Percentiles rank a stretch among this genome's conserved stretches.
Evolutionary conservation across 1,140 invertebrate species (phyloP).

Genomic region (Homalodisca vitripennis): DNA sequence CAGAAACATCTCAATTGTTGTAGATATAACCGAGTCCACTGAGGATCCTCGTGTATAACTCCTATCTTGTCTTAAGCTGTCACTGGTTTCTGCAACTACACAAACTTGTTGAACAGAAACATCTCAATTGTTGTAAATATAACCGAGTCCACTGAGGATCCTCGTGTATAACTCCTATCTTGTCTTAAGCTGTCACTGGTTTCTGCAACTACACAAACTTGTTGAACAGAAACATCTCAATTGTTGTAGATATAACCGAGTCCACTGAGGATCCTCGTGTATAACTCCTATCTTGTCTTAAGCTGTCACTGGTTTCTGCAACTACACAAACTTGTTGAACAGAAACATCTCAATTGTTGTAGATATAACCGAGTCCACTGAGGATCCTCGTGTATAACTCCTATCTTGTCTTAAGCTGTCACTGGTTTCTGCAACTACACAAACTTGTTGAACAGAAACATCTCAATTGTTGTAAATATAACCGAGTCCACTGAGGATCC

Average conservation of each 20-base stretch:
- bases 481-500: constrained; percentile 23
- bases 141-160: constrained; percentile 27
- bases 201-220: no score
- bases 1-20: constrained; percentile 28
- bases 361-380: constrained; percentile 27
- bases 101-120: no score
- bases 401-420: constrained; percentile 27
- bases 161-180: constrained; percentile 20
- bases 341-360: constrained; percentile 25
- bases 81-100: no score
- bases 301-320: no score
- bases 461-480: constrained; percentile 20
- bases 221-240: no score
- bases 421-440: no score
- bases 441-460: no score
- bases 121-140: constrained; percentile 26
- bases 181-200: constrained; percentile 16
- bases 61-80: constrained; percentile 21
- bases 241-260: constrained; percentile 20
- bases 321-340: no score
- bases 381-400: constrained; percentile 14
- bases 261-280: constrained; percentile 28
- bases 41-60: constrained; percentile 16
- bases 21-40: constrained; percentile 29
- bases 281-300: constrained; percentile 23